Evolutionary conservation across 2,113 vertebrate species (phyloP).

Genomic region (Hemichromis elongatus): DNA sequence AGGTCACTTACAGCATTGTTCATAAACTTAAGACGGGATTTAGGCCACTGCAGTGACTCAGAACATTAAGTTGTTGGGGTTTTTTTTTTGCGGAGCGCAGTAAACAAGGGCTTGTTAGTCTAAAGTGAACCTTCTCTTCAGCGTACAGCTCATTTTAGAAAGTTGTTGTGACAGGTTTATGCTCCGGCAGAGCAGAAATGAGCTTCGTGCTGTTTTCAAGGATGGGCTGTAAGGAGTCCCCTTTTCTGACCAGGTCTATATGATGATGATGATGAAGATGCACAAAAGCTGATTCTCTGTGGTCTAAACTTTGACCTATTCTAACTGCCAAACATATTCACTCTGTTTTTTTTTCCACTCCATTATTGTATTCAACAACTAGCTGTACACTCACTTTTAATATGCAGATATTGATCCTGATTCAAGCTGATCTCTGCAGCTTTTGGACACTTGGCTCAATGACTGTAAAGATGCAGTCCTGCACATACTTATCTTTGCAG

Average conservation of each 20-base stretch:
- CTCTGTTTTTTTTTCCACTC: neutral
- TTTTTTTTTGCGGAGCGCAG: neutral
- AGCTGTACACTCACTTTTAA: neutral
- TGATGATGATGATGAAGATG: neutral
- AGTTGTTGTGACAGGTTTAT: neutral
- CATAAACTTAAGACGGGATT: conserved; percentile 1
- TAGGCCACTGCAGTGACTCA: conserved; percentile 4
- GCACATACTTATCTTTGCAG: neutral
- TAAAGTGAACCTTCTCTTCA: neutral
- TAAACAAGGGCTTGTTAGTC: conserved; percentile 24
- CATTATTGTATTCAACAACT: neutral
- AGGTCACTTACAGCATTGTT: neutral
- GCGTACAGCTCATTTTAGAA: neutral
- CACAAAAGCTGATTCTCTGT: neutral
- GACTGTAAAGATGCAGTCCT: neutral
- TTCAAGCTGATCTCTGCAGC: neutral
- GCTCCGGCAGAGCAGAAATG: neutral
- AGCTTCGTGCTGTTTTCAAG: neutral
- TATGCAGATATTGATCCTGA: neutral
- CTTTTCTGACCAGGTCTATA: neutral
- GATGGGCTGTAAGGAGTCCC: neutral
- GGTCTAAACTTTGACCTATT: neutral
- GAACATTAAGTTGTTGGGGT: neutral
- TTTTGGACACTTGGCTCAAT: neutral
- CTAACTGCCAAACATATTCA: neutral